Evolutionary conservation across 64 coral and sea anemone genomes (phyloP).

Genomic region (Stichodactyla helianthus): DNA sequence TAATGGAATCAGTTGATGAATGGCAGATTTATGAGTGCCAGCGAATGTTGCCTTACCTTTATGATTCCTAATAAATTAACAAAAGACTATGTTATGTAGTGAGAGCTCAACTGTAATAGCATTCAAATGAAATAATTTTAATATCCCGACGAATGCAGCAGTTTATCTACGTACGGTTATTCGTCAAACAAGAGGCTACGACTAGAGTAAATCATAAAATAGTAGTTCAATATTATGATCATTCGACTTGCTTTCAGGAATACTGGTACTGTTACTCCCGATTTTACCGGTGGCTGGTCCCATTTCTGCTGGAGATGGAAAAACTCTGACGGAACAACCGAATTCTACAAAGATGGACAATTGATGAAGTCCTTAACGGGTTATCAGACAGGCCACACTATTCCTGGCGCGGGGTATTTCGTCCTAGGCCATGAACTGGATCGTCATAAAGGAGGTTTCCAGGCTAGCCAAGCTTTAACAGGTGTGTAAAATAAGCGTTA

Average conservation of each 20-base stretch:
- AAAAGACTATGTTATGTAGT: no score
- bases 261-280: neutral
- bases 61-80: no score
- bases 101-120: no score
- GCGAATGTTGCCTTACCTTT: no score
- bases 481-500: neutral
- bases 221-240: no score
- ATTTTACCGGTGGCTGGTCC: neutral
- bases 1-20: no score
- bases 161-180: no score
- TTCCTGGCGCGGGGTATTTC: slow-evolving; percentile 10
- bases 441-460: neutral
- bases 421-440: slow-evolving; percentile 37
- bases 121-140: no score
- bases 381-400: neutral
- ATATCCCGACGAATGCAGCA: no score
- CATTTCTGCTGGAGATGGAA: slow-evolving; percentile 8
- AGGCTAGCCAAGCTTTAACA: neutral
- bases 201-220: no score
- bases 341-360: neutral
- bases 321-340: neutral
- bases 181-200: no score
- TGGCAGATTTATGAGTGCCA: no score
- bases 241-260: neutral
- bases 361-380: neutral